phyloP scores from a whole-genome alignment of 1,140 invertebrate genomes.

The Drosophila fuyamai region DNA sequence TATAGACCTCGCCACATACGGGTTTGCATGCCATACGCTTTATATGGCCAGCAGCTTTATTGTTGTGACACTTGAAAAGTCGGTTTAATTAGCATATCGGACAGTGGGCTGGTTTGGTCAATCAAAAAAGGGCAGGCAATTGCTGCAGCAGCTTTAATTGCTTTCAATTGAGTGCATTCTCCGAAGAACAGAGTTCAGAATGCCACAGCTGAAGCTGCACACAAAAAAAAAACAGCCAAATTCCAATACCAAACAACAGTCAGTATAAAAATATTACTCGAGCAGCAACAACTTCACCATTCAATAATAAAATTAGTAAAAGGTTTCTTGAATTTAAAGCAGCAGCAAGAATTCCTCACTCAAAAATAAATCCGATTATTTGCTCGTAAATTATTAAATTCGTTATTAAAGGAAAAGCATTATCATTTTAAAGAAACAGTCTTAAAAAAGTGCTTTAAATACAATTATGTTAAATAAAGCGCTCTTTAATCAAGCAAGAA shows the following conservation, averaged over 20 bases:
- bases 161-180: constrained; percentile 54
- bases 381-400: not conserved
- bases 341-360: not conserved
- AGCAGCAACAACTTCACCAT: not conserved
- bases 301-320: not conserved
- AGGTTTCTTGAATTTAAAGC: not conserved
- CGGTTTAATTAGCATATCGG: constrained; percentile 63
- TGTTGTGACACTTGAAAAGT: constrained; percentile 66
- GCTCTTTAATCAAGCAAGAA: no score
- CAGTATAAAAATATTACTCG: not conserved
- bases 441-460: not conserved
- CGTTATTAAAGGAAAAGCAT: not conserved
- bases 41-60: constrained; percentile 21
- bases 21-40: constrained; percentile 1
- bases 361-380: not conserved
- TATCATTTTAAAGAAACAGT: not conserved
- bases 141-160: constrained; percentile 54
- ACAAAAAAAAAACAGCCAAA: constrained; percentile 1
- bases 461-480: no score
- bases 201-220: constrained; percentile 27
- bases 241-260: not conserved
- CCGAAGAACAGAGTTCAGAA: constrained; percentile 47
- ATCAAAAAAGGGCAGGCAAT: constrained; percentile 28
- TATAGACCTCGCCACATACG: constrained; percentile 6
- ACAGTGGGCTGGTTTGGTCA: constrained; percentile 8